A percentile compares a stretch with the other conserved stretches of the same genome.
phyloP scores from a whole-genome alignment of 2,888 invertebrate genomes.

The Ernsta delagoae region DNA sequence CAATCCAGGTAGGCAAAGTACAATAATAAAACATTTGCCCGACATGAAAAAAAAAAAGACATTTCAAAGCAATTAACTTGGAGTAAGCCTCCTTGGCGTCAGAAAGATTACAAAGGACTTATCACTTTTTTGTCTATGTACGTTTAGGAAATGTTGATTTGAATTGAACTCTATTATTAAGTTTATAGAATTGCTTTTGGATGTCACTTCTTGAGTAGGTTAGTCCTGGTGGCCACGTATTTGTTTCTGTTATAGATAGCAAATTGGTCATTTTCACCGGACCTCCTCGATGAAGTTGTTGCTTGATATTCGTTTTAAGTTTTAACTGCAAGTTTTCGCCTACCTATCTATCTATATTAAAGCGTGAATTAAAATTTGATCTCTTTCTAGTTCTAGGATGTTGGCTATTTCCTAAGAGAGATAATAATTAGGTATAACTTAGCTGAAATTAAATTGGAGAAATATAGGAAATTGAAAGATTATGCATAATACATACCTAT shows the following conservation, averaged over 20 bases:
- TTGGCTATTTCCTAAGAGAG: too few species aligned
- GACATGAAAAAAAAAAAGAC: constrained; percentile 61
- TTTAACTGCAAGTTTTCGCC: constrained; percentile 30
- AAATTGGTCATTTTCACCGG: constrained; percentile 65
- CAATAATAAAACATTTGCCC: constrained; percentile 77
- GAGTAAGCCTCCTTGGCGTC: constrained; percentile 79
- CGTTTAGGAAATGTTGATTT: constrained; percentile 46
- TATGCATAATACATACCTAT: too few species aligned
- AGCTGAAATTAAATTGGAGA: too few species aligned
- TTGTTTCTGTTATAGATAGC: constrained; percentile 77
- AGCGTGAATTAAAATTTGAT: too few species aligned
- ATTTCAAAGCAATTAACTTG: constrained; percentile 79
- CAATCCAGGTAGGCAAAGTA: constrained; percentile 77
- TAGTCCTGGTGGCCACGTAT: constrained; percentile 74
- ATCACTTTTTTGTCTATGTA: constrained; percentile 69
- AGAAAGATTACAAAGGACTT: constrained; percentile 81
- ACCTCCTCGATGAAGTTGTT: constrained; percentile 56
- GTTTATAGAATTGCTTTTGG: constrained; percentile 49
- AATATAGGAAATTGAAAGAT: too few species aligned
- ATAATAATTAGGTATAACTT: too few species aligned
- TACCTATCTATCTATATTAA: too few species aligned
- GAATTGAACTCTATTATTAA: constrained; percentile 42
- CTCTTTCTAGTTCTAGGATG: too few species aligned
- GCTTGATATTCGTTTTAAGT: constrained; percentile 44
- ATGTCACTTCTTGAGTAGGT: constrained; percentile 1